Percentiles rank a stretch among this genome's conserved stretches.
Conservation (phyloP, 1,140 invertebrate genomes). For the Venustaconcha ellipsiformis region DNA sequence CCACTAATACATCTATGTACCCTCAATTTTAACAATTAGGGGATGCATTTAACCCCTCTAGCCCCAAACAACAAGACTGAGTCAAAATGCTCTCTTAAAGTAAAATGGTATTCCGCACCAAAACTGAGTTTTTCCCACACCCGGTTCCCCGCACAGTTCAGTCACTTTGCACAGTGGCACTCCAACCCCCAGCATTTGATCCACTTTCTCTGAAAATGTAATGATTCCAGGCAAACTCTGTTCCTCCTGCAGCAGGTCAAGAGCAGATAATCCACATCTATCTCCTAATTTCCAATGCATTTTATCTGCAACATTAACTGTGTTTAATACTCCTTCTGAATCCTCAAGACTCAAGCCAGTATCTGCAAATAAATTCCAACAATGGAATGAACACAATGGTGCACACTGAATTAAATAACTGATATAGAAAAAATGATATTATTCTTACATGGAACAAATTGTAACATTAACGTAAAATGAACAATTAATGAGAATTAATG, state of each 20-base stretch:
- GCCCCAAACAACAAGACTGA: no score
- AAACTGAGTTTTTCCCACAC: conserved; percentile 31
- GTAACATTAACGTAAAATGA: no score
- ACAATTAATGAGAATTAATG: no score
- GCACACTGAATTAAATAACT: no score
- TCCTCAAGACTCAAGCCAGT: conserved; percentile 14
- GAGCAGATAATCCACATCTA: neutral
- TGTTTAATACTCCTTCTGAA: conserved; percentile 1
- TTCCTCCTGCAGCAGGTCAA: conserved; percentile 3
- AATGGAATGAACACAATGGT: no score
- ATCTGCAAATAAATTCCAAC: neutral
- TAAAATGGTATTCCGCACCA: conserved; percentile 4
- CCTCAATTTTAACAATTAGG: no score
- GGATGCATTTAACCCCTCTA: no score
- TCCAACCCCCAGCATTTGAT: conserved; percentile 25
- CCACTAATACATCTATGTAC: no score
- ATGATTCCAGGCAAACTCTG: neutral
- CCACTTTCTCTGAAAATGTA: conserved; percentile 26
- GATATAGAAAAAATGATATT: no score
- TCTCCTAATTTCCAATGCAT: neutral
- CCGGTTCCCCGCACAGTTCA: conserved; percentile 24
- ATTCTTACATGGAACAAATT: no score
- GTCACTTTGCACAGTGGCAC: conserved; percentile 14
- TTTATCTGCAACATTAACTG: neutral
- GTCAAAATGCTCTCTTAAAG: no score